Percentiles rank a stretch among this genome's conserved stretches.
These are phyloP conservation scores for Caenorhabditis sinica DNA, from an alignment of 2,888 invertebrate species.

Conservation along the genomic window DNA sequence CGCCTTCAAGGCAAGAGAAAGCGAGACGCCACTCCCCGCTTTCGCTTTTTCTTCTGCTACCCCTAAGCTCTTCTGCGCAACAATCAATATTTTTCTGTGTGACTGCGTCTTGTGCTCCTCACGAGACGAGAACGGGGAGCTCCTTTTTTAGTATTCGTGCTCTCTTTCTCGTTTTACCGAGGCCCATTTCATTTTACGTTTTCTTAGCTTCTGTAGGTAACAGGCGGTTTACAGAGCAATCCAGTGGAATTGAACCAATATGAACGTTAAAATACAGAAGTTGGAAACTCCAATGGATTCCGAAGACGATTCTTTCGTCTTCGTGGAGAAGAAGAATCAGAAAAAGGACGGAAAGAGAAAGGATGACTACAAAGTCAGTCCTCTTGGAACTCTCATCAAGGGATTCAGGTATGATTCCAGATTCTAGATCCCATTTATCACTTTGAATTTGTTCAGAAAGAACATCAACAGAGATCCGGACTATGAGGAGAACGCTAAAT, in stretches of 20 bases:
- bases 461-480: not conserved
- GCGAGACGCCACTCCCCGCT: no score
- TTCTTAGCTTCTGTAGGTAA: no score
- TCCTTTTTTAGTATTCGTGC: not conserved
- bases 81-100: constrained; percentile 2
- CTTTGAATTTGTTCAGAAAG: not conserved
- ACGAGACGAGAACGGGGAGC: not conserved
- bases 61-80: no score
- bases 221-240: no score
- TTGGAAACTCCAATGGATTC: not conserved
- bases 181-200: not conserved
- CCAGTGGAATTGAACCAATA: not conserved
- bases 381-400: no score
- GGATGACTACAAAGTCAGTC: not conserved
- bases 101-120: not conserved
- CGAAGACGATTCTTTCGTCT: not conserved
- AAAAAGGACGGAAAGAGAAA: not conserved
- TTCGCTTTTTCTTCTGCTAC: no score
- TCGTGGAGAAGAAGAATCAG: not conserved
- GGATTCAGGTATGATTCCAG: no score
- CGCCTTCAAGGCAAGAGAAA: no score
- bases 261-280: not conserved
- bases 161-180: not conserved
- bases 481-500: not conserved
- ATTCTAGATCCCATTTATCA: no score